These are phyloP conservation scores for Drosophila serrata DNA, from an alignment of 1,140 invertebrate genomes.

Conservation along the genomic window DNA sequence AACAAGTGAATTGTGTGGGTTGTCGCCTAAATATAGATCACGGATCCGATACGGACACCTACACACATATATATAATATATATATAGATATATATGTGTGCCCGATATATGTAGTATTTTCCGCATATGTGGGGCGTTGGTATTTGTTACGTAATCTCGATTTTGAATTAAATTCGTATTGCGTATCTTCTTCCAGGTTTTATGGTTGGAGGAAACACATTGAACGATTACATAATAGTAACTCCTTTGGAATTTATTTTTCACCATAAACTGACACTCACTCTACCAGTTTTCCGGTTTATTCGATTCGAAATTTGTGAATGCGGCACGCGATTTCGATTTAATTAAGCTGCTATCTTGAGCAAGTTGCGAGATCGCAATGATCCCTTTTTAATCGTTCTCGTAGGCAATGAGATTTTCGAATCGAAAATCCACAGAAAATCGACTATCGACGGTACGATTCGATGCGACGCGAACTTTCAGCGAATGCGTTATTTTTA, in stretches of 20 bases:
- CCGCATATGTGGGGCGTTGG: slow-evolving; percentile 69
- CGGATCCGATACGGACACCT: slow-evolving; percentile 57
- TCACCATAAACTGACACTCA: slow-evolving; percentile 41
- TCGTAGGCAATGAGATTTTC: slow-evolving; percentile 50
- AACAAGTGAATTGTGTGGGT: slow-evolving; percentile 80
- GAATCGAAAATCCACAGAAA: slow-evolving; percentile 58
- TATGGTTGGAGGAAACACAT: slow-evolving; percentile 9
- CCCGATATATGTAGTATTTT: slow-evolving; percentile 13
- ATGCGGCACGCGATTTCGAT: slow-evolving; percentile 10
- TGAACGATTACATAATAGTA: slow-evolving; percentile 45
- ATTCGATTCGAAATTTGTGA: slow-evolving; percentile 22
- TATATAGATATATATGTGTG: slow-evolving; percentile 21
- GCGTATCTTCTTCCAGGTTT: slow-evolving; percentile 24
- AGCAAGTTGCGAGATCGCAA: slow-evolving; percentile 85
- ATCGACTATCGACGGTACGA: slow-evolving; percentile 58
- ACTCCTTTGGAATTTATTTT: background rate
- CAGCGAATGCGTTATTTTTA: slow-evolving; percentile 81
- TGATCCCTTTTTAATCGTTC: slow-evolving; percentile 68
- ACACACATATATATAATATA: slow-evolving; percentile 16
- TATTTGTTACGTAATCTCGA: slow-evolving; percentile 73
- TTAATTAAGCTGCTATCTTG: slow-evolving; percentile 17
- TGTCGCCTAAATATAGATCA: slow-evolving; percentile 82
- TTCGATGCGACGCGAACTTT: slow-evolving; percentile 68
- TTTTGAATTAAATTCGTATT: slow-evolving; percentile 52
- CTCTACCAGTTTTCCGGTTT: slow-evolving; percentile 19